Evolutionary conservation across 2,888 invertebrate species (phyloP), one percentile per base, ranked within the genome.

Genomic region (Chloroclysta siterata): DNA sequence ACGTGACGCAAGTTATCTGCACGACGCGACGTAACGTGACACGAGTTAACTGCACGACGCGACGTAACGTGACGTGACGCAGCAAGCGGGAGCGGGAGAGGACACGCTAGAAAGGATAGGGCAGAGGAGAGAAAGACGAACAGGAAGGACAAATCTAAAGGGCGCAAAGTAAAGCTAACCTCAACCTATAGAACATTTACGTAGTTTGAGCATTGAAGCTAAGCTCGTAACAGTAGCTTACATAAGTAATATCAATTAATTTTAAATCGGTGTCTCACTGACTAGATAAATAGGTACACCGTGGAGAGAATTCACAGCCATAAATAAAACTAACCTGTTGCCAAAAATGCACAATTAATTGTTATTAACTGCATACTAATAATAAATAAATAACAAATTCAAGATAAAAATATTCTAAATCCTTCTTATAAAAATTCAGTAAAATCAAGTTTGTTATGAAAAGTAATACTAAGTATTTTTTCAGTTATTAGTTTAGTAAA

Each of bases 161-260:
- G 36, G 15, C 15, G 36, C 36, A 5, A 5, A 33, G n/a, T 14
- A 14, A 33, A 50, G 7, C 14, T 14, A 50, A n/a, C 28, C 33
- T 17, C 50, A 5, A 15, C 51, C 4, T 10, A 4, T 10, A 51
- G 17, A 36, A 14, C 51, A 33, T 51, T 11, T 39, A 39, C 39
- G 11, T 55, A 54, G 63, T 72, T 87, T 88, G 88, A 89, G 88
- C 87, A 87, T 82, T 79, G 74, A 84, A 85, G 88, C 89, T 89
- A 88, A 90, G 89, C 89, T 88, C 88, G 84, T 86, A 79, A 69
- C 71, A 77, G 69, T 79, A 82, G 81, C 60, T 60, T 65, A 82
- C 82, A 81, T 85, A 82, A 44, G 15, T 84, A 86, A 85, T 85
- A 87, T 85, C 83, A 84, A 79, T 75, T 69, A 73, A 74, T 60